Evolutionary conservation across 2,113 vertebrate species (phyloP).

Genomic region (Embiotoca jacksoni): DNA sequence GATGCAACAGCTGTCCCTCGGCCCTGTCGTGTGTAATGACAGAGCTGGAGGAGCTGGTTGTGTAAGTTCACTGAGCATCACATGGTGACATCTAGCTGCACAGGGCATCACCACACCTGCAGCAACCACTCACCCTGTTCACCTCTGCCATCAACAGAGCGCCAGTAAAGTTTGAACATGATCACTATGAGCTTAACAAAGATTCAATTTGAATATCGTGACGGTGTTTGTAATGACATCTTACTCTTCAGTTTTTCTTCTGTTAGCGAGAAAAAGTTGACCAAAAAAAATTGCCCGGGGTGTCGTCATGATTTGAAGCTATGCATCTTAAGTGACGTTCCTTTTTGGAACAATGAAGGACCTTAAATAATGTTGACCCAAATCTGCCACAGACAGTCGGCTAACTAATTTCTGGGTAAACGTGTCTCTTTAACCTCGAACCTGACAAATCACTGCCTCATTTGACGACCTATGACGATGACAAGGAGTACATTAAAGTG

Average conservation of each 20-base stretch:
- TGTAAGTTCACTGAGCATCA: slow-evolving; percentile 54
- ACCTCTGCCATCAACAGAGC: slow-evolving; percentile 62
- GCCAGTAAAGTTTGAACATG: slow-evolving; percentile 13
- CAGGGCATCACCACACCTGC: slow-evolving; percentile 67
- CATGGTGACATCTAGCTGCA: slow-evolving; percentile 60
- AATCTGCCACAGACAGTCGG: slow-evolving; percentile 67
- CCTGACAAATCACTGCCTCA: slow-evolving; percentile 32
- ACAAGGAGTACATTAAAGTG: slow-evolving; percentile 20
- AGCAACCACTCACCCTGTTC: slow-evolving; percentile 64
- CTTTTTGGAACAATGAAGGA: slow-evolving; percentile 60
- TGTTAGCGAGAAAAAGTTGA: slow-evolving; percentile 1
- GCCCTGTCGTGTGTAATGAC: slow-evolving; percentile 56
- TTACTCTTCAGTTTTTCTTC: not conserved
- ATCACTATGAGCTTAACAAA: slow-evolving; percentile 2
- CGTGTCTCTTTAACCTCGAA: slow-evolving; percentile 38
- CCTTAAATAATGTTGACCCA: slow-evolving; percentile 59
- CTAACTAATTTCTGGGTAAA: slow-evolving; percentile 63
- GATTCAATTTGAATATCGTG: not conserved
- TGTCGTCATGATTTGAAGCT: slow-evolving; percentile 48
- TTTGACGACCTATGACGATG: slow-evolving; percentile 10
- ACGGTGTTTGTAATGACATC: not conserved
- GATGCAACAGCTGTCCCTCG: slow-evolving; percentile 72
- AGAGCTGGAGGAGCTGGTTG: slow-evolving; percentile 73
- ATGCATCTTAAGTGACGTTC: slow-evolving; percentile 52
- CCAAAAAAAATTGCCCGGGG: slow-evolving; percentile 38